Percentiles rank a stretch among this genome's conserved stretches.
Conservation (phyloP, 2,113 vertebrate species). For the Irena cyanogastra region DNA sequence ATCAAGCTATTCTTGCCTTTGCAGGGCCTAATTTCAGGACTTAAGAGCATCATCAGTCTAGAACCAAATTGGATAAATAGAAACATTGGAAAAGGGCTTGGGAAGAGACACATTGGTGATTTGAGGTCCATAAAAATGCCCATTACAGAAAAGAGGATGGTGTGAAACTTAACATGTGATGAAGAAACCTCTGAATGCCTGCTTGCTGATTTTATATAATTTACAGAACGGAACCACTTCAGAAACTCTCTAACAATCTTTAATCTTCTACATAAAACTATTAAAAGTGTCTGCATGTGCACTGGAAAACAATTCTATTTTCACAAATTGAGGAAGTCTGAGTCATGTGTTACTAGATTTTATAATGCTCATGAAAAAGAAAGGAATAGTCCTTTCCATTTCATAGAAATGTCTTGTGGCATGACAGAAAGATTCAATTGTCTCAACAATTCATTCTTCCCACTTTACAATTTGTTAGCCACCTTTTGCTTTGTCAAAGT, state of each 20-base stretch:
- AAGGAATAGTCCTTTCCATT: neutral
- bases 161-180: neutral
- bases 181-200: neutral
- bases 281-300: neutral
- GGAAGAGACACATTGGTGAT: neutral
- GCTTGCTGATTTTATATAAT: neutral
- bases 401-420: neutral
- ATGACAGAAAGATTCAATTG: neutral
- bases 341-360: neutral
- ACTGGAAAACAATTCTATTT: neutral
- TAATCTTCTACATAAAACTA: rapidly evolving
- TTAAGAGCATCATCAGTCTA: neutral
- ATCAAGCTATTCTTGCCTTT: neutral
- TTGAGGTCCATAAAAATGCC: neutral
- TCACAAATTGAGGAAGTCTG: neutral
- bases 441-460: neutral
- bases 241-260: neutral
- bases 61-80: neutral
- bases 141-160: neutral
- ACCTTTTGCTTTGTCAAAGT: neutral
- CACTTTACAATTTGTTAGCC: neutral
- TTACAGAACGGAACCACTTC: neutral
- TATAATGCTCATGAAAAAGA: neutral
- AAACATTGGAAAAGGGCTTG: neutral
- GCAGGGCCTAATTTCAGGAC: neutral